Conservation (phyloP, 92 coral and sea anemone genomes). For the Zoanthus solanderi region DNA sequence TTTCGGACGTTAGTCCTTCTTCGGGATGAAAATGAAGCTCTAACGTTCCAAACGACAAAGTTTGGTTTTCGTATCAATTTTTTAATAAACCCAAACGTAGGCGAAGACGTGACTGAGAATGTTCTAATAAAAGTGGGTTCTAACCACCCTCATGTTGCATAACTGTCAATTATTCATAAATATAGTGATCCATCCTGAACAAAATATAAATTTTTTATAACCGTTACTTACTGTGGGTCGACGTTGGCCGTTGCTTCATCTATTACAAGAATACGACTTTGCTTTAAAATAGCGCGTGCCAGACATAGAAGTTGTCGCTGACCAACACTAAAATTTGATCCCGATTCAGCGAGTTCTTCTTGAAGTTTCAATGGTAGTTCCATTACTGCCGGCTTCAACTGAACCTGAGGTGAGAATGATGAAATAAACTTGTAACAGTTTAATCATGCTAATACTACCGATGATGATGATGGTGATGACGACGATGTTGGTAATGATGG, state of each 20-base stretch:
- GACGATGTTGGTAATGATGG: neutral
- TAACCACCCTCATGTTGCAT: neutral
- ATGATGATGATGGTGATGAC: too few relatives aligned
- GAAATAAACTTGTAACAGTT: neutral
- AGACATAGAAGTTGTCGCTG: conserved; percentile 90
- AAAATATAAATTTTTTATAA: neutral
- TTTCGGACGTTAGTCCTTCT: too few relatives aligned
- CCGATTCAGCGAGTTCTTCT: conserved; percentile 79
- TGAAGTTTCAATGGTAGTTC: conserved; percentile 75
- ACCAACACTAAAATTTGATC: conserved; percentile 88
- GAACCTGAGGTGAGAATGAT: conserved; percentile 65
- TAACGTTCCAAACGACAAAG: neutral
- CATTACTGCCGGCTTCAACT: conserved; percentile 76
- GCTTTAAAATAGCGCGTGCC: conserved; percentile 86
- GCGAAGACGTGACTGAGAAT: neutral
- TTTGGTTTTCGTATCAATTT: neutral
- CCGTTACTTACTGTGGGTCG: conserved; percentile 68
- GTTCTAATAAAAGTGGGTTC: neutral
- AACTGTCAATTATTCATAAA: too few relatives aligned
- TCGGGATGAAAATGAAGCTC: neutral
- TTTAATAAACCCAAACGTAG: neutral
- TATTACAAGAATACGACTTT: conserved; percentile 76
- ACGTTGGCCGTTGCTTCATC: conserved; percentile 91
- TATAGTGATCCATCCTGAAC: too few relatives aligned
- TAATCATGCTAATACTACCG: neutral